Evolutionary conservation across 2,797 vertebrate genomes (phyloP).

Genomic region (Numenius phaeopus): DNA sequence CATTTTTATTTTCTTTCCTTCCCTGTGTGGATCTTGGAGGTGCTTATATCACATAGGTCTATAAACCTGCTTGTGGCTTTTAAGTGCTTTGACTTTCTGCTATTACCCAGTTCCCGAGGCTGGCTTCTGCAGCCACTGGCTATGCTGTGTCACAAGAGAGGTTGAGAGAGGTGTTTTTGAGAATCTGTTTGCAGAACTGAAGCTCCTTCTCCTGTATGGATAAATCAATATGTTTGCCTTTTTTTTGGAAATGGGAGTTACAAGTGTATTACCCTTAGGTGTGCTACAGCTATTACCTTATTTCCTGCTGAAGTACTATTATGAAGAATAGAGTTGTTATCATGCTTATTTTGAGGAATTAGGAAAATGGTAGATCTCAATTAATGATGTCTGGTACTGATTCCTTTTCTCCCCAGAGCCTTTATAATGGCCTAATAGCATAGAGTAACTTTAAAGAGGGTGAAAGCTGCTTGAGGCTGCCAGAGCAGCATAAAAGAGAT

Average conservation of each 20-base stretch:
- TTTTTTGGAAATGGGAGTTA: neutral
- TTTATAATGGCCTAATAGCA: neutral
- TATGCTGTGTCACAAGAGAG: neutral
- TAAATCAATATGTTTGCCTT: neutral
- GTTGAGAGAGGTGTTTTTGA: neutral
- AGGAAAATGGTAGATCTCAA: neutral
- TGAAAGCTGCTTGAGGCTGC: neutral
- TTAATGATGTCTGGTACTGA: neutral
- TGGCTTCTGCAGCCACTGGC: neutral
- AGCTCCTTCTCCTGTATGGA: neutral
- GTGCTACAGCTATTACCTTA: neutral
- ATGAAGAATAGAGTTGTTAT: neutral
- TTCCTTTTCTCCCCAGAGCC: neutral
- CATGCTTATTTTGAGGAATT: neutral
- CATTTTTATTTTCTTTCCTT: neutral
- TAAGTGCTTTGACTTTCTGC: neutral
- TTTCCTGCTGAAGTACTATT: neutral
- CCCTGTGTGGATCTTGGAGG: neutral
- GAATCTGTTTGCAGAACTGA: neutral
- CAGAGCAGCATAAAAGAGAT: neutral
- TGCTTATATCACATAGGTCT: neutral
- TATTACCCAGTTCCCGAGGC: neutral
- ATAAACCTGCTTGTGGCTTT: neutral
- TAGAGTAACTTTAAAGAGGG: neutral
- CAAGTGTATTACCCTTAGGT: neutral